Evolutionary conservation across 2,888 invertebrate genomes (phyloP).

Genomic region (Clepsis dumicolana): DNA sequence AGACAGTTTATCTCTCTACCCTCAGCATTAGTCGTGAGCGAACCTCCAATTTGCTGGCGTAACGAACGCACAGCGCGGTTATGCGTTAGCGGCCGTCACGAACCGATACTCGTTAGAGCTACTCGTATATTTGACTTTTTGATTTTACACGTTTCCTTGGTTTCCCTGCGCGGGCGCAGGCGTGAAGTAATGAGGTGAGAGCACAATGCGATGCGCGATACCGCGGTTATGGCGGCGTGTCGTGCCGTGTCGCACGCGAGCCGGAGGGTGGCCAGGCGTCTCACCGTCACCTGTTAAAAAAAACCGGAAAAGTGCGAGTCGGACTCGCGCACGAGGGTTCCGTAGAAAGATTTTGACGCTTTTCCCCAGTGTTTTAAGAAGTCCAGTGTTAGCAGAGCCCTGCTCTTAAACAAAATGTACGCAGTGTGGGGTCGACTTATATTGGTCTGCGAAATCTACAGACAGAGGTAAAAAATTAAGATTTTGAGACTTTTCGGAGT

Average conservation of each 20-base stretch:
- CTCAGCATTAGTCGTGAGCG: slow-evolving; percentile 29
- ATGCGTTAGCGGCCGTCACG: slow-evolving; percentile 38
- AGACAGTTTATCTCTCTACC: slow-evolving; percentile 14
- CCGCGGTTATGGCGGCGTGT: slow-evolving; percentile 30
- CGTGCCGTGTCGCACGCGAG: slow-evolving; percentile 53
- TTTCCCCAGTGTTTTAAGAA: no score
- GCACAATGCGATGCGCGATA: slow-evolving; percentile 40
- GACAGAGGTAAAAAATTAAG: no score
- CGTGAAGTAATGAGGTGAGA: slow-evolving; percentile 46
- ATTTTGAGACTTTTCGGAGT: no score
- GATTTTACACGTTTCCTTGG: slow-evolving; percentile 45
- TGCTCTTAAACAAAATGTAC: no score
- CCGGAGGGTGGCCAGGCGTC: slow-evolving; percentile 3
- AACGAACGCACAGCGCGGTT: slow-evolving; percentile 21
- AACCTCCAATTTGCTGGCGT: slow-evolving; percentile 29
- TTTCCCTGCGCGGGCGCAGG: slow-evolving; percentile 34
- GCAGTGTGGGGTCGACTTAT: no score
- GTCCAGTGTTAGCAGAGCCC: no score
- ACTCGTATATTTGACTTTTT: slow-evolving; percentile 49
- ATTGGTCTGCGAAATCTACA: no score
- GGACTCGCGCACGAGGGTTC: not conserved
- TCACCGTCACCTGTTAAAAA: not conserved
- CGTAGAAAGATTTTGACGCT: no score
- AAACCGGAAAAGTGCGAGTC: not conserved
- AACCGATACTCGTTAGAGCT: slow-evolving; percentile 55